Evolutionary conservation across 2,113 vertebrate species (phyloP), one percentile per base, ranked within the genome.

Genomic region (Poecile atricapillus): DNA sequence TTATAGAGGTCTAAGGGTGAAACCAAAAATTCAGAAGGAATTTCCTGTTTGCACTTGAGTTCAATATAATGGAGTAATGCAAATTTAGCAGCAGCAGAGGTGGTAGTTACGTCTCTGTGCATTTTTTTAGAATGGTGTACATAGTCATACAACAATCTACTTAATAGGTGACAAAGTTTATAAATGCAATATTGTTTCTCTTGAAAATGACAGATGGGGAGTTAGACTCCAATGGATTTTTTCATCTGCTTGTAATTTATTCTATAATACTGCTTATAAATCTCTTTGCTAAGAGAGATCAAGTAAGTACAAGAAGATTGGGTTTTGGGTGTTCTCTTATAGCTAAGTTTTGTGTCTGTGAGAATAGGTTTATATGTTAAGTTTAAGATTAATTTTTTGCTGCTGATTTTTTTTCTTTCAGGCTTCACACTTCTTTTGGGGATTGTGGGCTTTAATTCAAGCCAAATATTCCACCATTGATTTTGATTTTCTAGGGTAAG

Each of bases 341-440:
- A 44, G 28, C 5, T 63, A 17, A 11, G 24, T 46, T 47, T 55
- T 83, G 15, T 56, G 18, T 68, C 4, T 9, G 30, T 64, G n/a
- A 76, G 17, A 71, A 53, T 37, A 25, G 9, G 4, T 55, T 90
- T 64, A 6, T 3, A 2, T 20, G 10, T n/a, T 49, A 35, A 44
- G 28, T 87, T 85, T 63, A 41, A 58, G 52, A 11, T 33, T 69
- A 39, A 81, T n/a, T 5, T 70, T 77, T 59, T 8, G 15, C 33
- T 50, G 63, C 16, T 82, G 2, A 10, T 3, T 12, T 64, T n/a
- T 37, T 69, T 96, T 86, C 9, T 85, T 97, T 55, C 85, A 99
- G 99, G 99, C 99, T 31, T 99, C 99, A 21, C 99, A 99, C 97
- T 99, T 99, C 98, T 99, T 99, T 95, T 99, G 99, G 99, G 99